A percentile compares a stretch with the other conserved stretches of the same genome.
Conservation (phyloP, 2,113 vertebrate species). For the Vireo altiloquus region DNA sequence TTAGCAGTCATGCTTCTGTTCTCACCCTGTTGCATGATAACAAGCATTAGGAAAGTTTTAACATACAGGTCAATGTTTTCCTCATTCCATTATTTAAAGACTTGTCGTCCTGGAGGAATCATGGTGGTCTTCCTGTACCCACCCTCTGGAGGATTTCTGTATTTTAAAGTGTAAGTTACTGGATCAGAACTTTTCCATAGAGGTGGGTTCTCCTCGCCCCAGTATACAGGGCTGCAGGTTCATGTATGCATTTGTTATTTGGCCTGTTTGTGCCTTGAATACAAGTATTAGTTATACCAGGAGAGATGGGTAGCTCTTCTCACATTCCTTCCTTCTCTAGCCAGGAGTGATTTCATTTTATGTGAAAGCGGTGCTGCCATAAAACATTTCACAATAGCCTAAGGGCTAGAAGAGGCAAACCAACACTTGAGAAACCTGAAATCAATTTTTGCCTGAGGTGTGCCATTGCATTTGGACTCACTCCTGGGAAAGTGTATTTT, state of each 20-base stretch:
- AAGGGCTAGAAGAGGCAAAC: neutral
- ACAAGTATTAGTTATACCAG: neutral
- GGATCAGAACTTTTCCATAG: neutral
- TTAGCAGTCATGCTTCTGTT: neutral
- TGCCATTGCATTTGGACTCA: neutral
- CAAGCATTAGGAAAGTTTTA: neutral
- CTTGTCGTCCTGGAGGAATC: neutral
- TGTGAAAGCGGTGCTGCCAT: neutral
- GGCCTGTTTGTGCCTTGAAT: neutral
- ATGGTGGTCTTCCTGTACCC: neutral
- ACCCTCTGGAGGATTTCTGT: neutral
- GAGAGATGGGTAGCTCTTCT: neutral
- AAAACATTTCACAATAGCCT: constrained; percentile 4
- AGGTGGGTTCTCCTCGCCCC: rapidly evolving
- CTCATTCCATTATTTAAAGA: neutral
- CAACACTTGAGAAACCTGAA: neutral
- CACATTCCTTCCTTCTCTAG: neutral
- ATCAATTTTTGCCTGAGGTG: neutral
- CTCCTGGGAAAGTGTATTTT: neutral
- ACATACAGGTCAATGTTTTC: neutral
- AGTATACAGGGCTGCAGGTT: neutral
- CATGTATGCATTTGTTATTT: neutral
- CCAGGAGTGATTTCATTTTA: neutral
- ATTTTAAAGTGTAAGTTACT: neutral
- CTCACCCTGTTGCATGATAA: neutral